phyloP scores from a whole-genome alignment of 2,113 vertebrate genomes.

The Protomyctophum bolini region DNA sequence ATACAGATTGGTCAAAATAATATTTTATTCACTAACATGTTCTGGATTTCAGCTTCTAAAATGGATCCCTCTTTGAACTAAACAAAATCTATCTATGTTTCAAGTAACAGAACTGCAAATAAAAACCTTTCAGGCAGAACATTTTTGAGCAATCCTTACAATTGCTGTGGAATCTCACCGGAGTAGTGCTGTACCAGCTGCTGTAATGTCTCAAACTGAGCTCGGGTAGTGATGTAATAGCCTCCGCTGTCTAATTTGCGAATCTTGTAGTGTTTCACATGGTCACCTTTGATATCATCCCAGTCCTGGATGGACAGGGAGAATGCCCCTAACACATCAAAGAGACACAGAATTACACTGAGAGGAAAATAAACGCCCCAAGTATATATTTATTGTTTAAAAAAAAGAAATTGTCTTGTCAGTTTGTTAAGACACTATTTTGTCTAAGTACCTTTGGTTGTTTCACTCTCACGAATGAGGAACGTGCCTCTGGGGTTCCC shows the following conservation, averaged over 20 bases:
- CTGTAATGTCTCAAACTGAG: constrained; percentile 98
- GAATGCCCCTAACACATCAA: constrained; percentile 87
- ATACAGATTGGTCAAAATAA: too few species aligned
- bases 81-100: too few species aligned
- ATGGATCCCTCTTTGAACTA: not conserved
- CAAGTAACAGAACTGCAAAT: too few species aligned
- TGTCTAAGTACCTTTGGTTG: constrained; percentile 92
- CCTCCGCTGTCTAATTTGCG: constrained; percentile 97
- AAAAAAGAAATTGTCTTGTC: constrained; percentile 8
- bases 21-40: not conserved
- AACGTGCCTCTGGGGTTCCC: constrained; percentile 98
- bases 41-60: not conserved
- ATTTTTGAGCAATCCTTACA: not conserved
- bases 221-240: constrained; percentile 98
- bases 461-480: constrained; percentile 98
- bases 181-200: constrained; percentile 98
- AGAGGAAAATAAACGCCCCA: not conserved
- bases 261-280: constrained; percentile 99
- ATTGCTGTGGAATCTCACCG: constrained; percentile 76
- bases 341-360: not conserved
- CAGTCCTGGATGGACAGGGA: constrained; percentile 98
- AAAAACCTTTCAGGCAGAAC: not conserved
- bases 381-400: constrained; percentile 6
- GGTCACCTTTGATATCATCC: constrained; percentile 98
- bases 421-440: not conserved